These are phyloP conservation scores for Aporrectodea caliginosa DNA, from an alignment of 1,140 invertebrate genomes.

Conservation along the genomic window DNA sequence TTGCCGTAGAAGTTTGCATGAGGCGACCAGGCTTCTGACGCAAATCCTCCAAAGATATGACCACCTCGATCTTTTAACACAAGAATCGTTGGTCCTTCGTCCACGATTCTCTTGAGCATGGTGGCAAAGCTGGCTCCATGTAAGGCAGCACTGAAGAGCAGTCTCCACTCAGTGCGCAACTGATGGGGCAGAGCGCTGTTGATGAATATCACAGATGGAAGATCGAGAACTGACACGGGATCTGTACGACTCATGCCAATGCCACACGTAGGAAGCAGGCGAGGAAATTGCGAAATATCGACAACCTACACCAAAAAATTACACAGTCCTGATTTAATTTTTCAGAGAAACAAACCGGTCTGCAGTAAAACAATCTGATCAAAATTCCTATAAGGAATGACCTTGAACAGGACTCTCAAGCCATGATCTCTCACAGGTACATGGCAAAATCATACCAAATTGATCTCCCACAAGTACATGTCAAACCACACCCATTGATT, in stretches of 20 bases:
- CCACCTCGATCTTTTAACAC: conserved; percentile 67
- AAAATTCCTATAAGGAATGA: no score
- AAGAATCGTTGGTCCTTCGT: conserved; percentile 49
- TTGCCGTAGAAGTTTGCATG: conserved; percentile 66
- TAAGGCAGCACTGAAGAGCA: conserved; percentile 43
- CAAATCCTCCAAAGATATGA: conserved; percentile 84
- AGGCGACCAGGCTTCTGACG: conserved; percentile 69
- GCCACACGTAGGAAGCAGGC: neutral
- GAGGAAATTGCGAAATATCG: no score
- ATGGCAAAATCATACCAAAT: no score
- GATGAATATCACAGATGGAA: conserved; percentile 43
- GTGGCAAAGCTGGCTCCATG: conserved; percentile 55
- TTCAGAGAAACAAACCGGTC: no score
- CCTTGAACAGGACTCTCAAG: no score
- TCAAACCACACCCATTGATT: no score
- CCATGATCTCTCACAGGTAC: no score
- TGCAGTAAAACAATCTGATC: no score
- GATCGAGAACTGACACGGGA: conserved; percentile 36
- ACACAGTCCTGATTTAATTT: no score
- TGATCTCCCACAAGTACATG: no score
- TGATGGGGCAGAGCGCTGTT: conserved; percentile 45
- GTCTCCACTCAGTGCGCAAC: conserved; percentile 47
- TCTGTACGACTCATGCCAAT: neutral
- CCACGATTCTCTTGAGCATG: conserved; percentile 42
- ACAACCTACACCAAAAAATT: no score